Evolutionary conservation across 2,113 vertebrate species (phyloP), one percentile per base, ranked within the genome.

Genomic region (Urocitellus parryii): DNA sequence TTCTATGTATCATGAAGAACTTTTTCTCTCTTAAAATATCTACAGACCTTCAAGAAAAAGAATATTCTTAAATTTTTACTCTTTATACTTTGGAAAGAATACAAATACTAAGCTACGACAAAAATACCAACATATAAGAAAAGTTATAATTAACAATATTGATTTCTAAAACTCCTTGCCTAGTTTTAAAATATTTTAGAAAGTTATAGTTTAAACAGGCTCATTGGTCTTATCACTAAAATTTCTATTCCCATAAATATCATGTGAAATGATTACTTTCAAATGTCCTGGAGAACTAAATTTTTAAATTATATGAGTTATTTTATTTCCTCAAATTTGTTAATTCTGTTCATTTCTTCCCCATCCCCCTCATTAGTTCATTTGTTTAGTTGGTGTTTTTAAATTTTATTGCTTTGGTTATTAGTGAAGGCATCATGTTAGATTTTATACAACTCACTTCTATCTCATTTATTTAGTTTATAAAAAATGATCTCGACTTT

Each of bases 401-500:
- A 42, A 27, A 18, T 42, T 42, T 65, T 39, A n/a, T 37, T 58
- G n/a, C 5, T 63, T 29, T 39, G 34, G 27, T 10, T 92, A 12
- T 17, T 73, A 63, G 81, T 37, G 3, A 72, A 14, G 11, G 51
- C 1, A 65, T 70, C 45, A 76, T 65, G 8, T 4, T 22, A 68
- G 6, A 76, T 65, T 96, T 89, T 95, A 39, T 80, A 37, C 2
- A 90, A 14, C 37, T 53, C 4, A 74, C 92, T 94, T 73, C 14
- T 87, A 4, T 94, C 73, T 77, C 22, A 72, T 88, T 90, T 81
- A 63, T 93, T 84, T 86, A 45, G 1, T 51, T 67, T 89, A 70
- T 61, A 80, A 76, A 82, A 93, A 89, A 83, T 93, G 18, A 85
- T 83, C 81, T 91, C 87, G 58, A 88, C 37, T 87, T 87, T 72